A percentile compares a stretch with the other conserved stretches of the same genome.
These are phyloP conservation scores for Polymixis flavicincta DNA, from an alignment of 2,888 invertebrate species.

Conservation along the genomic window DNA sequence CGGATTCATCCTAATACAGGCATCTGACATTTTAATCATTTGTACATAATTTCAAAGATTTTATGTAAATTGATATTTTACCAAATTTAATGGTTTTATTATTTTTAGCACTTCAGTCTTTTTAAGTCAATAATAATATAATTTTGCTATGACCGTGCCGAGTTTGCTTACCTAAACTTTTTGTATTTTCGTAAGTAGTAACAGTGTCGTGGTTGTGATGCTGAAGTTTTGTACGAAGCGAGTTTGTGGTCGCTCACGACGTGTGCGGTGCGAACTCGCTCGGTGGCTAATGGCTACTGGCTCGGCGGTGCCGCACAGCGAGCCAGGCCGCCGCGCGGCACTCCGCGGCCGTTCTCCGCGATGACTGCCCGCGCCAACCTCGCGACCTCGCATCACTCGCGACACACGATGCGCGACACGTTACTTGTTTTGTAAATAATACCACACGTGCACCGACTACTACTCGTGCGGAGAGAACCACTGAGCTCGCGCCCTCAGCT, in stretches of 20 bases:
- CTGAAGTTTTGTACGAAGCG: neutral
- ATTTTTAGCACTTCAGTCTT: neutral
- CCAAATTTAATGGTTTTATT: neutral
- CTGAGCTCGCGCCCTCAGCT: neutral
- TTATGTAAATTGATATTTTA: no score
- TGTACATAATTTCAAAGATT: no score
- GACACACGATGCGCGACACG: neutral
- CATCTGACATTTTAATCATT: no score
- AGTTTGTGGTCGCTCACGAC: neutral
- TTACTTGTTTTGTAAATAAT: conserved; percentile 43
- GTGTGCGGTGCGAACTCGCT: neutral
- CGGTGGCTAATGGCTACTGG: neutral
- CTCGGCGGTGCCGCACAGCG: neutral
- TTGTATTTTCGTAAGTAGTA: neutral
- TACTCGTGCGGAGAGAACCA: neutral
- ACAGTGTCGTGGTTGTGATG: neutral
- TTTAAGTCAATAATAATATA: neutral
- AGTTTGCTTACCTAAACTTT: neutral
- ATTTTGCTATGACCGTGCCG: neutral
- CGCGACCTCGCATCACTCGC: conserved; percentile 4
- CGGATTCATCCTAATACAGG: no score
- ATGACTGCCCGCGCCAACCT: conserved; percentile 21
- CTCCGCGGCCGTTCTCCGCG: conserved; percentile 52
- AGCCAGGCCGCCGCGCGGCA: conserved; percentile 39
- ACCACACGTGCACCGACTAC: neutral